These are phyloP conservation scores for Aphidius ervi DNA, from an alignment of 1,140 invertebrate species.

Conservation along the genomic window DNA sequence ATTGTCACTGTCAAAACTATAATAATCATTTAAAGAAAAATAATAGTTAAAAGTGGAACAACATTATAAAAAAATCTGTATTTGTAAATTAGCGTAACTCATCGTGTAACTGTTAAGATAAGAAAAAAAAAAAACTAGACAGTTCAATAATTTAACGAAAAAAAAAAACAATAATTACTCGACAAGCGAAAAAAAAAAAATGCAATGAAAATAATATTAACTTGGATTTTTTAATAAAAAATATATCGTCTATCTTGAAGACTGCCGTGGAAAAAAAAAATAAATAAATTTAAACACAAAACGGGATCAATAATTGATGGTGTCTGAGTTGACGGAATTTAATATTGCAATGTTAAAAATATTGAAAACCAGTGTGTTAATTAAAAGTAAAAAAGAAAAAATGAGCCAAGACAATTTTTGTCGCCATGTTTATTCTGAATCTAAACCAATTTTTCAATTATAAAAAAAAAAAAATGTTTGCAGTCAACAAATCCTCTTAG, in stretches of 20 bases:
- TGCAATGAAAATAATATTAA: constrained; percentile 3
- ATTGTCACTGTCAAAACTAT: constrained; percentile 1
- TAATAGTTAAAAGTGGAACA: not conserved
- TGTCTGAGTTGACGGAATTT: too few species aligned
- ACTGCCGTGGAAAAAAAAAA: constrained; percentile 9
- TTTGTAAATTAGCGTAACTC: constrained; percentile 11
- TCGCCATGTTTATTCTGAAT: too few species aligned
- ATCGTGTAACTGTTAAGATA: constrained; percentile 12
- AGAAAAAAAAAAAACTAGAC: constrained; percentile 5
- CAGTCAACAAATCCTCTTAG: too few species aligned
- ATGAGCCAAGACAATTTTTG: too few species aligned
- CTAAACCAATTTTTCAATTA: too few species aligned
- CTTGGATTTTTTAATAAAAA: too few species aligned
- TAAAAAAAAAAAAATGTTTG: too few species aligned
- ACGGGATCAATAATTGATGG: constrained; percentile 6
- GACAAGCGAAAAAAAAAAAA: constrained; percentile 3
- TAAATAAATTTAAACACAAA: not conserved
- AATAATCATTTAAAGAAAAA: constrained; percentile 1
- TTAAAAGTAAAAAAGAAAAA: too few species aligned
- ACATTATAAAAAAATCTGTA: constrained; percentile 8
- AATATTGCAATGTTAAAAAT: too few species aligned
- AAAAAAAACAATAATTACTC: constrained; percentile 4
- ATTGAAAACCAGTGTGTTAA: too few species aligned
- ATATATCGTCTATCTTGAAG: constrained; percentile 6
- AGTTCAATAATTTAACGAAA: not conserved